Conservation (phyloP, 2,113 vertebrate genomes). For the Tupaia tana region DNA sequence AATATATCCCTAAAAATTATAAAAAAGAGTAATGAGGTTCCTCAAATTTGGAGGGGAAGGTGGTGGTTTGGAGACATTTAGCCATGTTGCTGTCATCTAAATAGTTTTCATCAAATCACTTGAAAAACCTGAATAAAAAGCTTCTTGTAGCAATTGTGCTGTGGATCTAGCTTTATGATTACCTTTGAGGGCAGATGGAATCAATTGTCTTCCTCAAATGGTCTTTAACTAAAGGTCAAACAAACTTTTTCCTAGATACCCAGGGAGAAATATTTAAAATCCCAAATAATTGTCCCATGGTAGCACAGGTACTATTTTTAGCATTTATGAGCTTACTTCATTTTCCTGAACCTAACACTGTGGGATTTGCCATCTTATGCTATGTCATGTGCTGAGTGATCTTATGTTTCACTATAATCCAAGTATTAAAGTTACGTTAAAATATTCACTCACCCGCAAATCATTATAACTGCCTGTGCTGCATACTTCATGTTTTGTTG, state of each 20-base stretch:
- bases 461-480: neutral
- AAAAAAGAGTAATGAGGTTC: too few relatives aligned
- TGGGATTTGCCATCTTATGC: neutral
- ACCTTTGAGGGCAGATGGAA: neutral
- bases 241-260: slow-evolving; percentile 37
- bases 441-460: neutral
- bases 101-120: neutral
- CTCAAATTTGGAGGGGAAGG: neutral
- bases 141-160: neutral
- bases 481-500: neutral
- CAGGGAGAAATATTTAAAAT: slow-evolving; percentile 55
- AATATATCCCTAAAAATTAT: too few relatives aligned
- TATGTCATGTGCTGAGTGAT: neutral
- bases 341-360: slow-evolving; percentile 36
- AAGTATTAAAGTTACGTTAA: neutral
- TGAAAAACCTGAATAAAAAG: neutral
- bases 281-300: neutral
- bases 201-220: slow-evolving; percentile 31
- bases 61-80: neutral
- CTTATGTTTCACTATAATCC: slow-evolving; percentile 33
- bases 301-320: slow-evolving; percentile 51
- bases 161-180: neutral
- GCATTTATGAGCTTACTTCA: neutral
- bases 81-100: neutral
- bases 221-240: slow-evolving; percentile 71